A percentile compares a stretch with the other conserved stretches of the same genome.
Evolutionary conservation across 2,888 invertebrate species (phyloP).

Genomic region (Machimus rusticus): DNA sequence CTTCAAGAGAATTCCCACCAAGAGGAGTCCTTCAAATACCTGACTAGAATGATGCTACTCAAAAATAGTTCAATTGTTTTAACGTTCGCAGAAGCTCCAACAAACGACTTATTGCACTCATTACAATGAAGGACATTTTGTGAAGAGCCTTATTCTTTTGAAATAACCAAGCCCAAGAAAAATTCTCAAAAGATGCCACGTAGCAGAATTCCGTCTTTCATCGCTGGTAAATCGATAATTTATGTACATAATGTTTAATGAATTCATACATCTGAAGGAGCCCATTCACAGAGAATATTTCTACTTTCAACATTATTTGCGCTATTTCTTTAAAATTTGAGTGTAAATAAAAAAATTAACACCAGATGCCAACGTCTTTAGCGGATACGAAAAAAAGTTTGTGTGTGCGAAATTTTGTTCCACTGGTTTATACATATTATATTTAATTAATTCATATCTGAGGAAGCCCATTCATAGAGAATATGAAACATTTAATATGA

Average conservation of each 20-base stretch:
- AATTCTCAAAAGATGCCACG: background rate
- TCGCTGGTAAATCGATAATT: conserved; percentile 11
- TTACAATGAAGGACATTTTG: background rate
- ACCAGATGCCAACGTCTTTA: too few species aligned
- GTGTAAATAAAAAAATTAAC: too few species aligned
- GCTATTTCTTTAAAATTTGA: too few species aligned
- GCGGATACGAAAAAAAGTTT: too few species aligned
- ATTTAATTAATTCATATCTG: conserved; percentile 19
- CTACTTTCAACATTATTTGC: too few species aligned
- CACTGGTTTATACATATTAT: too few species aligned
- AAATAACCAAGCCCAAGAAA: background rate
- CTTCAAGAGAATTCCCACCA: background rate
- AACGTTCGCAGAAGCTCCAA: background rate
- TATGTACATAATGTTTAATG: conserved; percentile 15
- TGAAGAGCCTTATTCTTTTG: background rate
- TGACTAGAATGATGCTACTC: background rate
- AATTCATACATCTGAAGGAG: conserved; percentile 6
- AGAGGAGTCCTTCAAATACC: background rate
- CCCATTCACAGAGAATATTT: conserved; percentile 5
- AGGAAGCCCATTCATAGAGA: background rate
- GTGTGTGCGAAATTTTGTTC: too few species aligned
- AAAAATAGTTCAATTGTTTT: background rate
- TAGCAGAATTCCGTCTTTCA: background rate
- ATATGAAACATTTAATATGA: conserved; percentile 28
- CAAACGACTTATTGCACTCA: background rate